These are phyloP conservation scores for Anoplopoma fimbria DNA, from an alignment of 2,113 vertebrate genomes.

Conservation along the genomic window DNA sequence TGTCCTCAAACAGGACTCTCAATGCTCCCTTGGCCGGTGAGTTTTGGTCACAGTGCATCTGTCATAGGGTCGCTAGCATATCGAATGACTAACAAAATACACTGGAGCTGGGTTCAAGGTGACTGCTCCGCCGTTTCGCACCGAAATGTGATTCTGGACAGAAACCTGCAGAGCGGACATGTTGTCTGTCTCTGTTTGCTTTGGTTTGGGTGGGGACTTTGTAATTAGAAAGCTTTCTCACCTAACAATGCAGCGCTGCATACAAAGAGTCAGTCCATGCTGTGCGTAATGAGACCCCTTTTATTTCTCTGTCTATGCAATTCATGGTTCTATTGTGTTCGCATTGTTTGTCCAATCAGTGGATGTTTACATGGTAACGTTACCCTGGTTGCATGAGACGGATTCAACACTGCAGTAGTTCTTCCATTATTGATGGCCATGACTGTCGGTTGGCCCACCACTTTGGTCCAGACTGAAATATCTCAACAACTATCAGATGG, in stretches of 20 bases:
- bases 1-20: constrained; percentile 6
- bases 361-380: background rate
- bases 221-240: constrained; percentile 35
- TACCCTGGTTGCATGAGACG: background rate
- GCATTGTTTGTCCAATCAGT: background rate
- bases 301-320: background rate
- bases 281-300: background rate
- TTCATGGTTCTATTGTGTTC: background rate
- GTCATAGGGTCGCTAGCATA: constrained; percentile 8
- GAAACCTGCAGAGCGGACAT: background rate
- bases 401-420: background rate
- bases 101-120: constrained; percentile 43
- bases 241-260: background rate
- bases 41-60: constrained; percentile 32
- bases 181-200: constrained; percentile 31
- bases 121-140: constrained; percentile 8
- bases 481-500: background rate
- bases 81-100: constrained; percentile 44
- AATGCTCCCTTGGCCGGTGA: background rate
- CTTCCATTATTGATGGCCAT: background rate
- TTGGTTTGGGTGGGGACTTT: constrained; percentile 33
- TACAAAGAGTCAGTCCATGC: background rate
- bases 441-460: background rate
- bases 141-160: constrained; percentile 40
- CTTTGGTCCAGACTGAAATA: background rate